These are phyloP conservation scores for Gyps fulvus DNA, from an alignment of 2,113 vertebrate genomes.

Conservation along the genomic window DNA sequence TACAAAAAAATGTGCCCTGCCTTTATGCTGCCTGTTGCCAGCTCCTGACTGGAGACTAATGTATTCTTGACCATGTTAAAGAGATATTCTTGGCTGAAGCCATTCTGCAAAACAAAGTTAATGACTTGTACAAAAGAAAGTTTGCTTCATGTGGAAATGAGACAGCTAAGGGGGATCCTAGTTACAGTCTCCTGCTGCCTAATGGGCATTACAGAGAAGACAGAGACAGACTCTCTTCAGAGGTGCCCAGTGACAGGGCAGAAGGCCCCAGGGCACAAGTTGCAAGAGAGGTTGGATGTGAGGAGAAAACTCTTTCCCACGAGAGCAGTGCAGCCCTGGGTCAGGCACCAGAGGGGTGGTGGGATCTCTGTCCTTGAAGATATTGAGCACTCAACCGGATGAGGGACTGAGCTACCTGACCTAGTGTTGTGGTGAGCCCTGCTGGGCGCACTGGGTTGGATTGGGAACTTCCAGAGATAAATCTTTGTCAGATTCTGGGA, in stretches of 20 bases:
- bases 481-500: background rate
- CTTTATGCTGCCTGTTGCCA: background rate
- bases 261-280: background rate
- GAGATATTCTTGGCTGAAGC: background rate
- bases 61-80: background rate
- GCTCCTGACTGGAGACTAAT: background rate
- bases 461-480: background rate
- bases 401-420: background rate
- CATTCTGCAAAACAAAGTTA: background rate
- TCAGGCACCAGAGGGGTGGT: background rate
- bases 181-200: background rate
- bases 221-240: background rate
- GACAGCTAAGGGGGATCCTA: background rate
- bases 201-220: background rate
- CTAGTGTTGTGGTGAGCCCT: background rate
- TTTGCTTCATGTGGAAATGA: background rate
- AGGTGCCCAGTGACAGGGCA: background rate
- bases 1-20: background rate
- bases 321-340: background rate
- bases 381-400: accelerated
- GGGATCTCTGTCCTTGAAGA: background rate
- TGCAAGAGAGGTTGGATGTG: background rate
- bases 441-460: background rate
- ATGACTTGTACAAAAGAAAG: background rate
- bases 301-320: background rate